Evolutionary conservation across 2,888 invertebrate genomes (phyloP).

Genomic region (Laspeyria flexula): DNA sequence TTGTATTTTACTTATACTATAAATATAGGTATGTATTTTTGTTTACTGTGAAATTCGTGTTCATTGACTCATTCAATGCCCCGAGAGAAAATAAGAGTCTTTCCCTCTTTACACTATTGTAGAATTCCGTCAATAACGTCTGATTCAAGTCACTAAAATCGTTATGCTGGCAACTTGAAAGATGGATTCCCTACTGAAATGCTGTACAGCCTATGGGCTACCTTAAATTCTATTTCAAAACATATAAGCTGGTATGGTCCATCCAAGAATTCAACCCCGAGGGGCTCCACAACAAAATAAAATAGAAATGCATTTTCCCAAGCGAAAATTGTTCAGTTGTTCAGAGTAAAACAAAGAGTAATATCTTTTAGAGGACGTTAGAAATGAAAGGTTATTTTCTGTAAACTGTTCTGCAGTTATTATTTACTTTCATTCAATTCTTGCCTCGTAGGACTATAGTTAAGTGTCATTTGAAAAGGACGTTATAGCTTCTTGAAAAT

Average conservation of each 20-base stretch:
- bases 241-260: no score
- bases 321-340: not conserved
- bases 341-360: not conserved
- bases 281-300: not conserved
- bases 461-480: not conserved
- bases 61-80: no score
- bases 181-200: no score
- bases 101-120: no score
- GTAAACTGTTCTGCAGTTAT: not conserved
- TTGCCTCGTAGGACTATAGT: not conserved
- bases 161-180: no score
- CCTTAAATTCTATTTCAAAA: no score
- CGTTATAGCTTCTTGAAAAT: not conserved
- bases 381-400: conserved; percentile 1
- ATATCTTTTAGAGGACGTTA: conserved; percentile 2
- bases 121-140: no score
- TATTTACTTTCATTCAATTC: not conserved
- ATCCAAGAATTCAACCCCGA: not conserved
- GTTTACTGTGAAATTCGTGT: no score
- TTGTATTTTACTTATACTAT: no score
- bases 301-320: conserved; percentile 4
- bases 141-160: no score
- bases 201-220: not conserved
- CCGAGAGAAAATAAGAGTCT: no score
- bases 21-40: no score